Evolutionary conservation across 2,888 invertebrate species (phyloP), one percentile per base, ranked within the genome.

Genomic region (Drosophila incognita): DNA sequence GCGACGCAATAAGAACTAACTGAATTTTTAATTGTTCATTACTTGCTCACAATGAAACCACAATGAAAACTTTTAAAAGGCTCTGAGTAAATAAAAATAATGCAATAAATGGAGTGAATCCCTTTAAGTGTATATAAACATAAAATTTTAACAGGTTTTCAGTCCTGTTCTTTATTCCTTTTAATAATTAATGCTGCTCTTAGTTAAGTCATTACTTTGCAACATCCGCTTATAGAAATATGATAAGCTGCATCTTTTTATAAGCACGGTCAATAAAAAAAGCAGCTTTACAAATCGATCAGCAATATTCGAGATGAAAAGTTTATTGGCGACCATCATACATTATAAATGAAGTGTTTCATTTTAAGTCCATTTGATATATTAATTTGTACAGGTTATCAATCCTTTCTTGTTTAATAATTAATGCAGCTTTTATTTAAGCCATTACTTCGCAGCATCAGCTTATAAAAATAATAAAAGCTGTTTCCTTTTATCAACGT

Each of bases 1-100:
- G 61, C 38, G 15, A 51, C 53, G 68, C 69, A 57, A 73, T 73
- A 79, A 84, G 78, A 87, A 81, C 87, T 74, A 87, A 79, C 87
- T 81, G 81, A 69, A 84, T 87, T 87, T 89, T 87, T 87, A 87
- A 87, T 87, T 87, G 73, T 82, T 82, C 68, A 68, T 74, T 75
- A 71, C 72, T 77, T 73, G 59, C 73, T 67, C 69, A 74, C 74
- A 81, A 80, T 73, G 61, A 68, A 73, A 63, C 49, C 42, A 62
- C 58, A 63, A 72, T 65, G 53, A 64, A 59, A 51, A 42, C 51
- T 60, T 65, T 57, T 61, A 38, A 78, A 70, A 51, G 75, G 33
- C 29, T 36, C 35, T 74, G n/a, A 35, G 8, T 10, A 56, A 64
- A 74, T 60, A 53, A 10, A 27, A 59, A 33, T 18, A 33, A 4